A percentile compares a stretch with the other conserved stretches of the same genome.
Evolutionary conservation across 2,113 vertebrate genomes (phyloP).

Genomic region (Nesogale talazaci): DNA sequence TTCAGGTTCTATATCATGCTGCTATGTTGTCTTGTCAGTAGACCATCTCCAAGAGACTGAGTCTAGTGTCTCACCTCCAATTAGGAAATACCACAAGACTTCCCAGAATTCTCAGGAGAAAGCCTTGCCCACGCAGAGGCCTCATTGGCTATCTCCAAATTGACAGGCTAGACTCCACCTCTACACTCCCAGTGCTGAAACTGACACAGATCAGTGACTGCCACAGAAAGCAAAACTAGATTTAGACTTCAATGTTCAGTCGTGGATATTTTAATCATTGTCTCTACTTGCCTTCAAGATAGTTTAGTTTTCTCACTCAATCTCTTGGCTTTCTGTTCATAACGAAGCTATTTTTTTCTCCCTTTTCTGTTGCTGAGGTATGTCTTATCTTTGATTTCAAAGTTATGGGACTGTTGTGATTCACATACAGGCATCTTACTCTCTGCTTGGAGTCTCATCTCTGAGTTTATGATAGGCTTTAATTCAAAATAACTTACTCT

Average conservation of each 20-base stretch:
- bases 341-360: background rate
- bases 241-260: background rate
- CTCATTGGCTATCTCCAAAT: no score
- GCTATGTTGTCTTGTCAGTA: no score
- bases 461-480: background rate
- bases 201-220: no score
- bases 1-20: no score
- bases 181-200: no score
- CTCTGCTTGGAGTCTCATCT: background rate
- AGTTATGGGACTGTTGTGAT: background rate
- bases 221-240: no score
- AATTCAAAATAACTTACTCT: conserved; percentile 48
- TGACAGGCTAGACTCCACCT: no score
- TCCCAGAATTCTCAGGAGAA: no score
- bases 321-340: conserved; percentile 30
- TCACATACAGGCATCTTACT: background rate
- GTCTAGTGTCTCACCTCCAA: no score
- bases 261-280: conserved; percentile 57
- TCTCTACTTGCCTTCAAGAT: conserved; percentile 1
- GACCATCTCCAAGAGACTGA: no score
- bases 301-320: background rate
- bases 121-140: no score
- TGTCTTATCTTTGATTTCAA: background rate
- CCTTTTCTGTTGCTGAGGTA: background rate
- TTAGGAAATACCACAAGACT: no score